Conservation (phyloP, 2,888 invertebrate genomes). For the Anoplius nigerrimus region DNA sequence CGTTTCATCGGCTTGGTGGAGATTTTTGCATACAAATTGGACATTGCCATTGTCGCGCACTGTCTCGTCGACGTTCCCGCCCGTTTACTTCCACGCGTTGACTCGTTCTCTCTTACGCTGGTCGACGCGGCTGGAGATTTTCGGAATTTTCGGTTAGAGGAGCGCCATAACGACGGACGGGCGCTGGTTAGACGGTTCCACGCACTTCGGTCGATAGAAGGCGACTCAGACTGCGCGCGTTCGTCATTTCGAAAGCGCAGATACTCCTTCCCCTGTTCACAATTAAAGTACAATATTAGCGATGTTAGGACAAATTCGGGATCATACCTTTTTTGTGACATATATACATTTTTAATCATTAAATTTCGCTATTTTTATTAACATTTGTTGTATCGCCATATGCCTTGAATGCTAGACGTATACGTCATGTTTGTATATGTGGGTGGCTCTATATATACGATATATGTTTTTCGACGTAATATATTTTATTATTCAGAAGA, state of each 20-base stretch:
- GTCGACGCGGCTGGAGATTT: constrained; percentile 30
- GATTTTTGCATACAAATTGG: constrained; percentile 86
- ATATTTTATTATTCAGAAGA: no score
- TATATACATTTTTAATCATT: neutral
- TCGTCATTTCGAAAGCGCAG: constrained; percentile 27
- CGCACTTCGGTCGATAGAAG: constrained; percentile 64
- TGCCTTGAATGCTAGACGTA: no score
- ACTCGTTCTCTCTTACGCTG: constrained; percentile 16
- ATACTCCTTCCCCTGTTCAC: no score
- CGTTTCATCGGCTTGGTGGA: constrained; percentile 85
- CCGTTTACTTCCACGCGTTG: constrained; percentile 8
- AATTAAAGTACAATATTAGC: no score
- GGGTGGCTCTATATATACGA: no score
- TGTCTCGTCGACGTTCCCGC: constrained; percentile 22
- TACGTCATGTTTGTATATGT: no score
- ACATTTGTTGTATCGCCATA: no score
- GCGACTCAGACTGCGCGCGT: constrained; percentile 55
- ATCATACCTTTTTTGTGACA: no score
- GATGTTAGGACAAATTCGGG: no score
- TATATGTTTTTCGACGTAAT: no score
- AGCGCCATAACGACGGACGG: neutral
- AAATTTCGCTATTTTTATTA: neutral
- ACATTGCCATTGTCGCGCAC: constrained; percentile 79
- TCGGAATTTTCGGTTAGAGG: constrained; percentile 23
- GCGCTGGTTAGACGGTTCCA: constrained; percentile 47